Conservation (phyloP, 2,888 invertebrate genomes). For the Epiblema foenella region DNA sequence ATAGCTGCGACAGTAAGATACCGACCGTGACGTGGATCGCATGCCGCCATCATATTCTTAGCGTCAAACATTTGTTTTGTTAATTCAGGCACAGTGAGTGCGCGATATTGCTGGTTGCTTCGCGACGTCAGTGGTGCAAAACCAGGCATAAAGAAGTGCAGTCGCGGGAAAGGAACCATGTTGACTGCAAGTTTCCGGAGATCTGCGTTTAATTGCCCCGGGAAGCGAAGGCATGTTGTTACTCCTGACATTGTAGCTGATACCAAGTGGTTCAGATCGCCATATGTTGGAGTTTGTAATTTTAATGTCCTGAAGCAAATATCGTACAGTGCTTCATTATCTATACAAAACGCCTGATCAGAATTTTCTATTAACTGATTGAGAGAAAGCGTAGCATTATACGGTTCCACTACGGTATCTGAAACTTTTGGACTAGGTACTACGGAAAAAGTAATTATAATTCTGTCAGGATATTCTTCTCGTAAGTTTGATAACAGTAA, state of each 20-base stretch:
- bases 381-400: slow-evolving; percentile 93
- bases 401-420: slow-evolving; percentile 86
- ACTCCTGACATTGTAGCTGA: slow-evolving; percentile 94
- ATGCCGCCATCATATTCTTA: slow-evolving; percentile 98
- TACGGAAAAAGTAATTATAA: slow-evolving; percentile 92
- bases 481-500: slow-evolving; percentile 93
- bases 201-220: slow-evolving; percentile 79
- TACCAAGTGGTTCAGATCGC: slow-evolving; percentile 92
- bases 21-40: slow-evolving; percentile 94
- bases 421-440: slow-evolving; percentile 94
- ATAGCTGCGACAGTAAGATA: slow-evolving; percentile 95
- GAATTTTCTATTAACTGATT: slow-evolving; percentile 93
- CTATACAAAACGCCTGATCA: slow-evolving; percentile 88
- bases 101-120: slow-evolving; percentile 94
- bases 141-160: slow-evolving; percentile 85
- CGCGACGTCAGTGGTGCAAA: slow-evolving; percentile 90
- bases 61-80: slow-evolving; percentile 93
- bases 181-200: slow-evolving; percentile 77
- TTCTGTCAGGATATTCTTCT: slow-evolving; percentile 95
- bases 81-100: slow-evolving; percentile 94
- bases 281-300: slow-evolving; percentile 90
- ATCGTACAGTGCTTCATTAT: slow-evolving; percentile 89
- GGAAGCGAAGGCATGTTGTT: slow-evolving; percentile 90
- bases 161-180: slow-evolving; percentile 87
- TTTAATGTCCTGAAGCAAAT: slow-evolving; percentile 92